These are phyloP conservation scores for Alcedo quadribrachys DNA, from an alignment of 2,797 vertebrate species.

Conservation along the genomic window DNA sequence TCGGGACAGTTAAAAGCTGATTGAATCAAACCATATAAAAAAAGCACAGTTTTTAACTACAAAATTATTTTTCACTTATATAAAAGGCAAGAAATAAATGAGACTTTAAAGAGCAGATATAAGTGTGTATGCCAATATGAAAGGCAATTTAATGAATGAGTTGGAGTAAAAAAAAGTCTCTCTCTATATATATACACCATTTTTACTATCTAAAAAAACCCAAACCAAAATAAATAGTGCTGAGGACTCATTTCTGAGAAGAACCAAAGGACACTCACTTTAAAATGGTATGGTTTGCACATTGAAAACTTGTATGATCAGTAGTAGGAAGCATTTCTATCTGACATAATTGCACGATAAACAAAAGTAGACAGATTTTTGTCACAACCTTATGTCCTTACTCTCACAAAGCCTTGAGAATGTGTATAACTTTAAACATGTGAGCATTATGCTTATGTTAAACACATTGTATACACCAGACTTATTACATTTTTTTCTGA, in stretches of 20 bases:
- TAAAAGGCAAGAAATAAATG: conserved; percentile 18
- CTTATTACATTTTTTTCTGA: background rate
- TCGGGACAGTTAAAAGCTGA: conserved; percentile 61
- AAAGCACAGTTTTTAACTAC: conserved; percentile 12
- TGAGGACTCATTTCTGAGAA: background rate
- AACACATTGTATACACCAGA: background rate
- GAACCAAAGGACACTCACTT: background rate
- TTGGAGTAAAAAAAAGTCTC: background rate
- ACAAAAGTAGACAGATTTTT: background rate
- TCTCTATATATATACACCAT: background rate
- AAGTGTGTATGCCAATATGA: background rate
- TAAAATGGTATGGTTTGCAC: background rate
- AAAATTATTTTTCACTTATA: background rate
- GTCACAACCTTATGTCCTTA: background rate
- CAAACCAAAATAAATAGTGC: background rate
- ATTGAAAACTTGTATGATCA: background rate
- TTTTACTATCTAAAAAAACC: background rate
- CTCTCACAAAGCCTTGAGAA: background rate
- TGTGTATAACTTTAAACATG: background rate
- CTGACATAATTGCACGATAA: background rate
- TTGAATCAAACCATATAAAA: conserved; percentile 38
- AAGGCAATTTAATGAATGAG: background rate
- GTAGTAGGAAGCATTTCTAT: background rate
- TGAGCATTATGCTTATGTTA: background rate
- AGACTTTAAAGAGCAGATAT: background rate